Evolutionary conservation across 2,113 vertebrate genomes (phyloP).

Genomic region (Mus spicilegus): DNA sequence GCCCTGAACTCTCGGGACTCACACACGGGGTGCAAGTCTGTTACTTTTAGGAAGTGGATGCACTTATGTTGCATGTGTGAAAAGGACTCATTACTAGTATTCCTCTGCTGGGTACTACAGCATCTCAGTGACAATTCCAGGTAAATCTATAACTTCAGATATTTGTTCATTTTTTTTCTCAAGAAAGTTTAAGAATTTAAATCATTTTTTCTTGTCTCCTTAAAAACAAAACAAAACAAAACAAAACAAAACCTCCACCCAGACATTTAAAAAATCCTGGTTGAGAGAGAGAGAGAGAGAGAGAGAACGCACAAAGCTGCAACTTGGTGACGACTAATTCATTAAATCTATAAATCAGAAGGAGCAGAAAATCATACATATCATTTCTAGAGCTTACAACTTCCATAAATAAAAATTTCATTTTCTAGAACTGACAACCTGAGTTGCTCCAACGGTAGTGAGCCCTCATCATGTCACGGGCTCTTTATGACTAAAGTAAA

Average conservation of each 20-base stretch:
- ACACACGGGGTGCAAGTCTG: neutral
- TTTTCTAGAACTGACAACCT: constrained; percentile 83
- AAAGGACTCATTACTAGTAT: neutral
- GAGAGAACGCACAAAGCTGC: constrained; percentile 43
- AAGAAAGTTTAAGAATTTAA: constrained; percentile 54
- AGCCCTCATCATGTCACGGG: constrained; percentile 72
- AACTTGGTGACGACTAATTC: constrained; percentile 80
- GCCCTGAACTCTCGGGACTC: neutral
- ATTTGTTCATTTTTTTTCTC: constrained; percentile 39
- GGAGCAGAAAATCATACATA: constrained; percentile 79
- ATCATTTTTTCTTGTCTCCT: constrained; percentile 33
- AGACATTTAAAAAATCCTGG: constrained; percentile 53
- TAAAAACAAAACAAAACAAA: constrained; percentile 26
- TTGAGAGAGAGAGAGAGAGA: constrained; percentile 65
- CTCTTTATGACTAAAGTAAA: constrained; percentile 81
- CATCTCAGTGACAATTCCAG: neutral
- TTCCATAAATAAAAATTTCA: constrained; percentile 86
- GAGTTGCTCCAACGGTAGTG: constrained; percentile 70
- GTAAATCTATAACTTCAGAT: neutral
- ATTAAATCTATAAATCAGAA: constrained; percentile 81
- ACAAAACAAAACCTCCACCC: neutral
- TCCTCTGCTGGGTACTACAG: constrained; percentile 18
- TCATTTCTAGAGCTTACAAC: constrained; percentile 78
- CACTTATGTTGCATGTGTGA: neutral
- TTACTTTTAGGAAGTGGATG: constrained; percentile 12